Evolutionary conservation across 2,113 vertebrate genomes (phyloP).

Genomic region (Planiliza haematocheilus): DNA sequence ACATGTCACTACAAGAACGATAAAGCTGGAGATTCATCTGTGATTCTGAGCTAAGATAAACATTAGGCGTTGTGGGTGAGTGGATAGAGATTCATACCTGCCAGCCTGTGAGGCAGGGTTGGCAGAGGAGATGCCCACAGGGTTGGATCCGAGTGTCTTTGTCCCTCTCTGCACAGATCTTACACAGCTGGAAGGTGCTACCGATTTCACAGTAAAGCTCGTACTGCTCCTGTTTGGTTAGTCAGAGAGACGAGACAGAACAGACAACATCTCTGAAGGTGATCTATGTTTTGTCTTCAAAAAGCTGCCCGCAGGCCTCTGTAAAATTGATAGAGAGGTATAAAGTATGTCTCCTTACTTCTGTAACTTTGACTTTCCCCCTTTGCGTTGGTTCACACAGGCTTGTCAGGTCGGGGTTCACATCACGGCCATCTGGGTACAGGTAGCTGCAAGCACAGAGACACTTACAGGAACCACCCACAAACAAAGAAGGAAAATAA

Average conservation of each 20-base stretch:
- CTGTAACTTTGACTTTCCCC: constrained; percentile 81
- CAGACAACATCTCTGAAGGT: constrained; percentile 2
- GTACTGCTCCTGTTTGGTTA: constrained; percentile 85
- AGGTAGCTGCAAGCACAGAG: constrained; percentile 82
- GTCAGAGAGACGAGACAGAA: constrained; percentile 3
- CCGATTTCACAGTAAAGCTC: constrained; percentile 89
- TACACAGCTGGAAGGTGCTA: constrained; percentile 91
- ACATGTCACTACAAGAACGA: neutral
- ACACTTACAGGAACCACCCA: constrained; percentile 20
- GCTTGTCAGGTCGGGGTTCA: constrained; percentile 85
- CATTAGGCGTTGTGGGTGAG: neutral
- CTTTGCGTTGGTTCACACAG: constrained; percentile 68
- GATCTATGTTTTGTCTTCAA: constrained; percentile 11
- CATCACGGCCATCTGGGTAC: constrained; percentile 86
- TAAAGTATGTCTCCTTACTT: constrained; percentile 73
- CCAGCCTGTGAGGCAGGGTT: constrained; percentile 85
- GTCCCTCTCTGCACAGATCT: constrained; percentile 88
- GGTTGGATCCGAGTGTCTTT: constrained; percentile 89
- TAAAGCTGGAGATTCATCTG: neutral
- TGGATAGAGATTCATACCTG: constrained; percentile 76
- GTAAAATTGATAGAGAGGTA: constrained; percentile 7
- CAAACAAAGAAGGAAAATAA: neutral
- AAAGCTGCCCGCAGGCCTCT: constrained; percentile 6
- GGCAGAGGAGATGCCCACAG: constrained; percentile 90
- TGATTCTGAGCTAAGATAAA: neutral